phyloP scores from a whole-genome alignment of 2,113 vertebrate genomes.

The Poeciliopsis retropinna region DNA sequence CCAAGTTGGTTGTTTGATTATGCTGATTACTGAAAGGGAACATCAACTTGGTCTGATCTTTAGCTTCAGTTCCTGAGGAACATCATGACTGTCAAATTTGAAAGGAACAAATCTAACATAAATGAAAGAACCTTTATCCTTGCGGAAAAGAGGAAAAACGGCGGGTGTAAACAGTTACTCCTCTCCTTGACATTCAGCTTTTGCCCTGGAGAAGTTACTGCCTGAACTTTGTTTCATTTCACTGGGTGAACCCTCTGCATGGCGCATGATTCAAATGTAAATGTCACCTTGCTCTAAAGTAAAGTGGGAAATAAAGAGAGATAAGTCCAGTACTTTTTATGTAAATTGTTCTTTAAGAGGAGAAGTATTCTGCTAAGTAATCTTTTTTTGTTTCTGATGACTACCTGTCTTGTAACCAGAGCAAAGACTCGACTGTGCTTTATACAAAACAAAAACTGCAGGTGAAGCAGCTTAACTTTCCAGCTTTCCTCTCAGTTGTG shows the following conservation, averaged over 20 bases:
- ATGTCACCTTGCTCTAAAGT: slow-evolving; percentile 40
- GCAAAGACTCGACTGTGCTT: slow-evolving; percentile 17
- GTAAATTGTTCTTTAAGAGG: slow-evolving; percentile 1
- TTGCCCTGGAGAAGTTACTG: slow-evolving; percentile 24
- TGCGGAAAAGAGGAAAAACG: not conserved
- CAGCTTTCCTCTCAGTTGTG: slow-evolving; percentile 6
- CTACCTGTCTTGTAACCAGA: slow-evolving; percentile 6
- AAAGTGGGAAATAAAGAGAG: slow-evolving; percentile 8
- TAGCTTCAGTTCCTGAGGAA: not conserved
- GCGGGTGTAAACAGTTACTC: slow-evolving; percentile 16
- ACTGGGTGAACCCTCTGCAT: slow-evolving; percentile 31
- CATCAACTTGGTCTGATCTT: slow-evolving; percentile 12
- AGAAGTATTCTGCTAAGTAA: not conserved
- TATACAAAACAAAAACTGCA: slow-evolving; percentile 48
- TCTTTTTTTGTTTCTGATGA: slow-evolving; percentile 1
- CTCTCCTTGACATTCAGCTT: slow-evolving; percentile 42
- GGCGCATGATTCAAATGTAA: slow-evolving; percentile 32
- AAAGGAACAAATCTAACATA: not conserved
- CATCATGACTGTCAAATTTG: not conserved
- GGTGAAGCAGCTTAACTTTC: slow-evolving; percentile 29
- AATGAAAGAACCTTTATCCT: not conserved
- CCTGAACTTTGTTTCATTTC: slow-evolving; percentile 54
- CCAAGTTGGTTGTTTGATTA: not conserved
- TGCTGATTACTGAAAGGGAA: slow-evolving; percentile 6
- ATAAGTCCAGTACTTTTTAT: not conserved